Percentiles rank a stretch among this genome's conserved stretches.
phyloP scores from a whole-genome alignment of 1,140 invertebrate species.

The Aphidius gifuensis region DNA sequence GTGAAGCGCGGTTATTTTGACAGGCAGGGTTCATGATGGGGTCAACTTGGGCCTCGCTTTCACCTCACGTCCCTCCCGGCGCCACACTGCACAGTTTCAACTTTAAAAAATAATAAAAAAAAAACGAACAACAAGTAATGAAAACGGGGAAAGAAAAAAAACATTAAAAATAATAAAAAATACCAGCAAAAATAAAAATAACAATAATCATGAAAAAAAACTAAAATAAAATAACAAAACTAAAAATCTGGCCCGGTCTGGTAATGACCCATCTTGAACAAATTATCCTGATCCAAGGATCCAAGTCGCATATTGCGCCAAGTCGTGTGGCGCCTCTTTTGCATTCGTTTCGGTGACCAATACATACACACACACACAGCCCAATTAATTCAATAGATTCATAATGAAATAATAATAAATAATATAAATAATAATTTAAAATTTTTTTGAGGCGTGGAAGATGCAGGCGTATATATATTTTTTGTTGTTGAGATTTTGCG shows the following conservation, averaged over 20 bases:
- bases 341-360: constrained; percentile 15
- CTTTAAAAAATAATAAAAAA: background rate
- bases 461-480: no score
- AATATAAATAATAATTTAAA: no score
- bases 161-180: background rate
- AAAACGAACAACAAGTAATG: no score
- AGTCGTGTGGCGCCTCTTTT: constrained; percentile 23
- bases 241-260: constrained; percentile 5
- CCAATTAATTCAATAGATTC: background rate
- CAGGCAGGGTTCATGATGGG: constrained; percentile 23
- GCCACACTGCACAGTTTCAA: constrained; percentile 1
- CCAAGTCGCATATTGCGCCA: constrained; percentile 17
- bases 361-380: background rate
- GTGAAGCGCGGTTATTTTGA: constrained; percentile 21
- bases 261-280: constrained; percentile 25
- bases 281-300: constrained; percentile 17
- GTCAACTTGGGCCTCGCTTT: constrained; percentile 25
- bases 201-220: background rate
- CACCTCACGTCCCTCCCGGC: constrained; percentile 24
- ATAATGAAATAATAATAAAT: no score
- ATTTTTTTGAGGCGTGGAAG: no score
- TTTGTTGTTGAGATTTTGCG: no score
- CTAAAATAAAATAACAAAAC: background rate
- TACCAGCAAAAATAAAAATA: background rate
- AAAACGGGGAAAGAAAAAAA: background rate